Base-by-base conservation (phyloP, 2,888 invertebrate species). In the Cynaeus angustus region DNA sequence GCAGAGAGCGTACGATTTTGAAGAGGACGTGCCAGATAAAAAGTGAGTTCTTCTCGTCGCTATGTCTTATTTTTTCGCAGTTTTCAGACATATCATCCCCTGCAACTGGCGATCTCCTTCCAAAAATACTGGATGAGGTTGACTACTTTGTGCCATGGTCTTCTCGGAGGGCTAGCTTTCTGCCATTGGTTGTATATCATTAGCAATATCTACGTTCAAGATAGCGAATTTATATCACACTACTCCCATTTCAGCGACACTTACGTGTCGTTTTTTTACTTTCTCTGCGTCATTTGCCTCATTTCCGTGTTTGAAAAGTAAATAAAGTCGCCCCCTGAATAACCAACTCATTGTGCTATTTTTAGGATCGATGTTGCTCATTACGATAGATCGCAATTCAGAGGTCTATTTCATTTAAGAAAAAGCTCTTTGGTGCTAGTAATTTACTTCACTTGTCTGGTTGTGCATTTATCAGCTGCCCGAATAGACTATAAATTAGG, bases 251-350 rank as follows among this genome's bases (percentile, higher is more conserved):
- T 81, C 73, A 84, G 83, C 72, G 82, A 83, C 70, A 78, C 81
- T 33, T 85, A 84, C 72, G 82, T 83, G 0, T 82, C 82, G 12
- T 81, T 88, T 0, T 90, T 89, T 77, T 89, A 88, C 76, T 87
- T 89, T 77, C 85, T 90, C 70, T 88, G 88, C 62, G 87, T 88
- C 1, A 81, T 89, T 64, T 89, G 90, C 74, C 73, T 90, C 52
- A 83, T 90, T 1, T 89, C 90, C 0, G 89, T 90, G 30, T 84
- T 89, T 74, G 90, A 90, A 80, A 86, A 89, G 89, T 90, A 74
- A 85, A 82, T 8, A 13, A 13, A 5, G 8, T 1, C 5, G 26
- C 16, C 28, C 9, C 8, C 71, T 10, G 9, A 21, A 10, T n/a
- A 28, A 28, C 3, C 53, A 28, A n/a, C 26, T 33, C 21, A 33